A percentile compares a stretch with the other conserved stretches of the same genome.
Conservation (phyloP, 2,797 vertebrate genomes). For the Phalloptychus januarius region DNA sequence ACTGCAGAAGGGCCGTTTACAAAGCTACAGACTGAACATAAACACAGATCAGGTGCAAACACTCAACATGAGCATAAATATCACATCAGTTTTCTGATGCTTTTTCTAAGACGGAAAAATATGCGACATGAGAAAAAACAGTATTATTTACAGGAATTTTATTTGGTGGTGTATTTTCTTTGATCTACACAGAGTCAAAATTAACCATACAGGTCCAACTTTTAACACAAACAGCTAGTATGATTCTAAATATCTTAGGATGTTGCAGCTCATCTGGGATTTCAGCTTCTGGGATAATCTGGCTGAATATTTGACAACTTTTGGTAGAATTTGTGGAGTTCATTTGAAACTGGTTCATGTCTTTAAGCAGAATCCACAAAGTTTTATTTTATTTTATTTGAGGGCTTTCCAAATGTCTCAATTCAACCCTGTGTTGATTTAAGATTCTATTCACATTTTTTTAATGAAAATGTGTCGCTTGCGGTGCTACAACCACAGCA, state of each 20-base stretch:
- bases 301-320: neutral
- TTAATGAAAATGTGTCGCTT: neutral
- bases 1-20: constrained; percentile 34
- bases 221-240: neutral
- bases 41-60: neutral
- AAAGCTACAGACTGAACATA: neutral
- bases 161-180: neutral
- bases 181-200: neutral
- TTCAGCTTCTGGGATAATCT: neutral
- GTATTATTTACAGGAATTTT: neutral
- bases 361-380: neutral
- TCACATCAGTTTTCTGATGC: neutral
- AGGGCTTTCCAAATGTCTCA: neutral
- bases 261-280: neutral
- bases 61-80: neutral
- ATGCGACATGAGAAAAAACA: neutral
- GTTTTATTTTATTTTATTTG: neutral
- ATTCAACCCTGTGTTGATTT: neutral
- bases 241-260: neutral
- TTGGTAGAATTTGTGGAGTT: neutral
- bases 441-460: neutral
- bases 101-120: neutral
- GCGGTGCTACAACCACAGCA: neutral
- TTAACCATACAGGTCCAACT: neutral
- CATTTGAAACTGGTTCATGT: neutral